phyloP scores from a whole-genome alignment of 2,113 vertebrate species.

The Channa argus region DNA sequence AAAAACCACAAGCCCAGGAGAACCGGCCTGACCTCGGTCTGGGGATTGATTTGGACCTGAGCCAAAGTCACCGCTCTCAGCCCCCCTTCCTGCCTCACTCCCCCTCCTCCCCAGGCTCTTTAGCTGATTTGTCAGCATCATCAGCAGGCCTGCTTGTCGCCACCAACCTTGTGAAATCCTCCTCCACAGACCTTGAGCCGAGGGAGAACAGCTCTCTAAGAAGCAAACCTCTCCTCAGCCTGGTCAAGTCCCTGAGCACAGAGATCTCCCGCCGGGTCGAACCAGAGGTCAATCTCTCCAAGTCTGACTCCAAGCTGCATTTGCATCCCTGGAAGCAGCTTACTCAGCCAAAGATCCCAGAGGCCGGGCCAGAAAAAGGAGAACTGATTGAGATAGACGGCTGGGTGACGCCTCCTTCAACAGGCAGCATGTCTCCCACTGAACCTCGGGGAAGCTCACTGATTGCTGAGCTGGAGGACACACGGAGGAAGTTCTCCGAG shows the following conservation, averaged over 20 bases:
- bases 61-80: slow-evolving; percentile 44
- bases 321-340: slow-evolving; percentile 81
- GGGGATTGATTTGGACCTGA: slow-evolving; percentile 64
- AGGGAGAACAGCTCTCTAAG: slow-evolving; percentile 82
- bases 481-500: slow-evolving; percentile 84
- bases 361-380: slow-evolving; percentile 31
- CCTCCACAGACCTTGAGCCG: slow-evolving; percentile 90
- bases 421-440: slow-evolving; percentile 66
- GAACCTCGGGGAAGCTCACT: slow-evolving; percentile 81
- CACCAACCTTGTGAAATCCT: slow-evolving; percentile 89
- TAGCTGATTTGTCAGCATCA: slow-evolving; percentile 71
- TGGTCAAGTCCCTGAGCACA: slow-evolving; percentile 84
- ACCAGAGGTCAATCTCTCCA: slow-evolving; percentile 82
- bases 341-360: slow-evolving; percentile 71
- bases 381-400: slow-evolving; percentile 55
- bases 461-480: slow-evolving; percentile 86
- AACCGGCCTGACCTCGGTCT: slow-evolving; percentile 43
- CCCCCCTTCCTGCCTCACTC: slow-evolving; percentile 51
- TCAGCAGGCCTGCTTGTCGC: slow-evolving; percentile 59
- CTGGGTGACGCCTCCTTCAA: slow-evolving; percentile 70
- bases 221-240: slow-evolving; percentile 78
- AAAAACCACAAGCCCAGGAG: slow-evolving; percentile 41
- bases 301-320: slow-evolving; percentile 84
- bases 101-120: slow-evolving; percentile 77
- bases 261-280: slow-evolving; percentile 81